Percentiles rank a stretch among this genome's conserved stretches.
phyloP scores from a whole-genome alignment of 2,113 vertebrate species.

The Datnioides undecimradiatus region DNA sequence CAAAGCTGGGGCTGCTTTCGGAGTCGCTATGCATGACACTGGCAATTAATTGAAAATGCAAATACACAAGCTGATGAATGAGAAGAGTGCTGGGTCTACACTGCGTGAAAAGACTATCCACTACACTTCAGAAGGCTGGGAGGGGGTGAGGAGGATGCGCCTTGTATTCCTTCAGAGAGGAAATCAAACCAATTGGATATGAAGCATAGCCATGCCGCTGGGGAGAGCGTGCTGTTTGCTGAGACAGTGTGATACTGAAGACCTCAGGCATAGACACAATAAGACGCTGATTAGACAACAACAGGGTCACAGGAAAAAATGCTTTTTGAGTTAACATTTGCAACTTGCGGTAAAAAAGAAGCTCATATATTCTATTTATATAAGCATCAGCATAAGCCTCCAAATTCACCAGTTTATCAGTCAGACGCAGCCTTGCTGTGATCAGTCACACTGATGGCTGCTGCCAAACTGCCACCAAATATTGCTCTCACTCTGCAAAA shows the following conservation, averaged over 20 bases:
- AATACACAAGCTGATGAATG: constrained; percentile 82
- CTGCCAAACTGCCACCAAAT: constrained; percentile 35
- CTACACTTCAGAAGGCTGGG: constrained; percentile 57
- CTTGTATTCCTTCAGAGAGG: constrained; percentile 68
- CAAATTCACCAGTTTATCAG: constrained; percentile 54
- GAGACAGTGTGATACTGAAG: constrained; percentile 60
- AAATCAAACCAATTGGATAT: constrained; percentile 74
- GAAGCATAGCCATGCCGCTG: constrained; percentile 59
- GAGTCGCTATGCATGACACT: constrained; percentile 68
- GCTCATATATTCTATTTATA: constrained; percentile 36
- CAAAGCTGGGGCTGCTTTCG: constrained; percentile 74
- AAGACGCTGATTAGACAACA: constrained; percentile 68
- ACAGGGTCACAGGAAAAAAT: constrained; percentile 31
- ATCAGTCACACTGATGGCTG: constrained; percentile 45
- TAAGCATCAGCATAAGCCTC: constrained; percentile 30
- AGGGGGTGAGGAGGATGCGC: background rate
- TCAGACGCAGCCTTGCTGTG: constrained; percentile 40
- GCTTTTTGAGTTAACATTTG: constrained; percentile 29
- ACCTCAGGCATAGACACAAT: constrained; percentile 54
- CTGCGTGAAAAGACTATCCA: constrained; percentile 71
- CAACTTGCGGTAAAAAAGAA: constrained; percentile 8
- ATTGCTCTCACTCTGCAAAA: constrained; percentile 30
- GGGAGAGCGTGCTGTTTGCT: constrained; percentile 61
- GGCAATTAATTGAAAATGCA: constrained; percentile 85
- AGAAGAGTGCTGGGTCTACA: constrained; percentile 59